Evolutionary conservation across 2,888 invertebrate species (phyloP).

Genomic region (Shargacucullia verbasci): DNA sequence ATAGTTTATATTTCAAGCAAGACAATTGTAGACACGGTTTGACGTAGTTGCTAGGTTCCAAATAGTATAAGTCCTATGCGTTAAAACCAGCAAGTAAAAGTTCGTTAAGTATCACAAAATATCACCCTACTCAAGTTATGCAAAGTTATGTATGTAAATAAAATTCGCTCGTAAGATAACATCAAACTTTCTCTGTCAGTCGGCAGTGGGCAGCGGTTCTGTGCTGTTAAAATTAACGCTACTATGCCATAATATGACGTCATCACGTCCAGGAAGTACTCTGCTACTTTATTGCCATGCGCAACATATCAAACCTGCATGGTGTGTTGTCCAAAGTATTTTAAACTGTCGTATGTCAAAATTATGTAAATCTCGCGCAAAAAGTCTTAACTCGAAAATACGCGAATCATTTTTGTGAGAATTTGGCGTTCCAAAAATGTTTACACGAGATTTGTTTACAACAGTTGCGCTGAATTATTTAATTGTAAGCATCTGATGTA

Average conservation of each 20-base stretch:
- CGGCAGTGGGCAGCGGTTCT: neutral
- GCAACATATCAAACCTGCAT: slow-evolving; percentile 11
- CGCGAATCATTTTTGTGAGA: too few species aligned
- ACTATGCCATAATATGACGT: slow-evolving; percentile 3
- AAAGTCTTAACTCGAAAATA: too few species aligned
- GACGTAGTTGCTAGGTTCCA: too few species aligned
- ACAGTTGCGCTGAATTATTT: too few species aligned
- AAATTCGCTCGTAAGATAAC: slow-evolving; percentile 8
- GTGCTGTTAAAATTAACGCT: slow-evolving; percentile 16
- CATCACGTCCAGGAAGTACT: slow-evolving; percentile 16
- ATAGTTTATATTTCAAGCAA: too few species aligned
- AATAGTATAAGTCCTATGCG: neutral
- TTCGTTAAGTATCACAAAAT: neutral
- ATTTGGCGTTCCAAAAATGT: too few species aligned
- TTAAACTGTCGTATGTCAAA: too few species aligned
- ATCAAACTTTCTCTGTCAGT: slow-evolving; percentile 19
- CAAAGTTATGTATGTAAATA: slow-evolving; percentile 9
- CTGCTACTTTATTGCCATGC: neutral
- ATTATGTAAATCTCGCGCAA: too few species aligned
- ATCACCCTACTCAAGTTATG: neutral
- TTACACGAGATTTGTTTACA: too few species aligned
- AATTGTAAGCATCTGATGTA: too few species aligned
- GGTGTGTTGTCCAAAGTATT: too few species aligned
- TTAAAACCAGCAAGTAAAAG: neutral
- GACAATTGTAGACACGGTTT: too few species aligned